A percentile compares a stretch with the other conserved stretches of the same genome.
Evolutionary conservation across 2,888 invertebrate genomes (phyloP).

Genomic region (Mycalesis mineus): DNA sequence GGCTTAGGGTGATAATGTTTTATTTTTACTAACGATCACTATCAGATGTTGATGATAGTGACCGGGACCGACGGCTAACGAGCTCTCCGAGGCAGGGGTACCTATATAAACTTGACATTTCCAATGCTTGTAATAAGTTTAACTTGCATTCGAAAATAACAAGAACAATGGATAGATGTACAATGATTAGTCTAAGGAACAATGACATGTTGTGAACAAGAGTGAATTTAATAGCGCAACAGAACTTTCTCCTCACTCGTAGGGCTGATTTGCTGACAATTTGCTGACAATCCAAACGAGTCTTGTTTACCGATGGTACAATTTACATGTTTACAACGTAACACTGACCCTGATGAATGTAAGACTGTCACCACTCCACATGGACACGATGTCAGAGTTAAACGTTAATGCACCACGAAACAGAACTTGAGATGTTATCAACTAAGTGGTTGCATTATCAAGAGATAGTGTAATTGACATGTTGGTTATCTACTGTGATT

Average conservation of each 20-base stretch:
- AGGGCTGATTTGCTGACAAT: constrained; percentile 43
- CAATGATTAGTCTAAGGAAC: background rate
- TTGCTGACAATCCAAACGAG: constrained; percentile 13
- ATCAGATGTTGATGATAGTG: too few species aligned
- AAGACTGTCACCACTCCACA: background rate
- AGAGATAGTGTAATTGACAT: background rate
- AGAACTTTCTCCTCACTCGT: constrained; percentile 44
- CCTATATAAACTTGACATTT: too few species aligned
- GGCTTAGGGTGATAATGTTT: too few species aligned
- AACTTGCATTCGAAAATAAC: too few species aligned
- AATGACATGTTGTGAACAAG: too few species aligned
- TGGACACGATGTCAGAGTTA: background rate
- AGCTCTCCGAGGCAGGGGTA: too few species aligned
- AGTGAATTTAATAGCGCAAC: constrained; percentile 3
- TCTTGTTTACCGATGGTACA: constrained; percentile 10
- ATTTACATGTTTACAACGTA: constrained; percentile 12
- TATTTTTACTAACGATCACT: too few species aligned
- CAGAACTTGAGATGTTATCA: constrained; percentile 1
- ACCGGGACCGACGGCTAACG: too few species aligned
- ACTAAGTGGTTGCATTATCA: background rate
- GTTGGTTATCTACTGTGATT: background rate
- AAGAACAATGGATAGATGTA: background rate
- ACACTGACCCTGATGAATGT: constrained; percentile 18
- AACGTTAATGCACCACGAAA: constrained; percentile 5
- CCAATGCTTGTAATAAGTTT: too few species aligned